Evolutionary conservation across 2,797 vertebrate species (phyloP).

Genomic region (Mormyrops attenuatus): DNA sequence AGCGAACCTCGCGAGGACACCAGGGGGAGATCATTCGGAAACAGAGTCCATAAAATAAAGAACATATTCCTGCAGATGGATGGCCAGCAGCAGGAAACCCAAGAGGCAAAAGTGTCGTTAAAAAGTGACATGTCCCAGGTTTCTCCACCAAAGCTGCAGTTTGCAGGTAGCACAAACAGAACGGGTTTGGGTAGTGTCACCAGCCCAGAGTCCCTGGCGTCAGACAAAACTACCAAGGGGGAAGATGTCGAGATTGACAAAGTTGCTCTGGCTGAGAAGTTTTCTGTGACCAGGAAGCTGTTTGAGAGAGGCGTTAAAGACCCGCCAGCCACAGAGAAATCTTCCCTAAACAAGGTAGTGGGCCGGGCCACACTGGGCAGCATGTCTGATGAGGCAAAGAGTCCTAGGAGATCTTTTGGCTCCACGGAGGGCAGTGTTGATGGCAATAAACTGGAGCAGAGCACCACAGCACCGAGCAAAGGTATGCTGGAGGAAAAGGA

Average conservation of each 20-base stretch:
- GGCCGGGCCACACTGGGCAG: conserved; percentile 59
- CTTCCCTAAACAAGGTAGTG: conserved; percentile 55
- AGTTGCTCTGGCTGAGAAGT: conserved; percentile 82
- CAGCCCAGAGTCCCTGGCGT: conserved; percentile 52
- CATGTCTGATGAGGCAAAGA: conserved; percentile 66
- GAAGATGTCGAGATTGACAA: conserved; percentile 85
- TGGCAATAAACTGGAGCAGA: conserved; percentile 55
- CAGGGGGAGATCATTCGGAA: conserved; percentile 72
- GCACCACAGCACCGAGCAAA: conserved; percentile 40
- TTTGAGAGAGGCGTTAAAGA: conserved; percentile 82
- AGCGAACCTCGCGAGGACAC: conserved; percentile 65
- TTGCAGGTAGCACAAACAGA: conserved; percentile 60
- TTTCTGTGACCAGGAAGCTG: conserved; percentile 85
- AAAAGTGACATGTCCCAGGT: conserved; percentile 58
- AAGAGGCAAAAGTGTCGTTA: conserved; percentile 50
- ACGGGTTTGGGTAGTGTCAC: conserved; percentile 54
- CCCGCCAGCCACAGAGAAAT: conserved; percentile 62
- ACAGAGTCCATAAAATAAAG: conserved; percentile 86
- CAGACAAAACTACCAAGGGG: conserved; percentile 67
- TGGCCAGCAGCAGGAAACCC: conserved; percentile 63
- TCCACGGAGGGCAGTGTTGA: conserved; percentile 54
- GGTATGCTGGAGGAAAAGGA: conserved; percentile 46
- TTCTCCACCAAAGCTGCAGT: conserved; percentile 59
- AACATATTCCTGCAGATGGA: conserved; percentile 92
- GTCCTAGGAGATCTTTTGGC: conserved; percentile 53